phyloP scores from a whole-genome alignment of 2,113 vertebrate species.

The Misgurnus anguillicaudatus region DNA sequence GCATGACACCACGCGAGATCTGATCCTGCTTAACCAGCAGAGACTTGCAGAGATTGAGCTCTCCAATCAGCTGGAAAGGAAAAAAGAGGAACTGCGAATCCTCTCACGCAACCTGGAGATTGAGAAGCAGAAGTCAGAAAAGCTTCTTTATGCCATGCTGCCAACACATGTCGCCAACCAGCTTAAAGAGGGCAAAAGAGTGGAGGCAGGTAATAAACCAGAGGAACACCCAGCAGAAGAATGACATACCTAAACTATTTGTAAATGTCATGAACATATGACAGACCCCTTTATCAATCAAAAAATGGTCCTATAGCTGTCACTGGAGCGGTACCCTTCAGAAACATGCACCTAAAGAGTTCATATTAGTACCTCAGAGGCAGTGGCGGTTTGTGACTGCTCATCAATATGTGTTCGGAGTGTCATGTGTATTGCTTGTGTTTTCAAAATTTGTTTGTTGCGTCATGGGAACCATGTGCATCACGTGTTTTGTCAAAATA shows the following conservation, averaged over 20 bases:
- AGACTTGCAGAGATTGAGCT: constrained; percentile 81
- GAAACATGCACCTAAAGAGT: too few relatives aligned
- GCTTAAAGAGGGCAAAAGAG: constrained; percentile 77
- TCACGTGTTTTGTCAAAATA: too few relatives aligned
- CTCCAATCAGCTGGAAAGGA: constrained; percentile 81
- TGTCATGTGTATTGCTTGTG: too few relatives aligned
- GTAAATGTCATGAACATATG: neutral
- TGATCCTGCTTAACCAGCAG: constrained; percentile 84
- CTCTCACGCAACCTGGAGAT: constrained; percentile 74
- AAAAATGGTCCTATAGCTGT: too few relatives aligned
- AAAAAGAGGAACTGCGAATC: constrained; percentile 73
- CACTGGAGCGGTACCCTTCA: too few relatives aligned
- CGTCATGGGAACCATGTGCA: too few relatives aligned
- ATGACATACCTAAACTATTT: neutral
- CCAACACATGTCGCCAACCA: constrained; percentile 75
- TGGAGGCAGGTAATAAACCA: constrained; percentile 69
- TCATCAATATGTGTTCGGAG: too few relatives aligned
- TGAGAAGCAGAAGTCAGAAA: constrained; percentile 80
- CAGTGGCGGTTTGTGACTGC: too few relatives aligned
- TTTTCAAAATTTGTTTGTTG: too few relatives aligned
- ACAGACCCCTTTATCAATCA: too few relatives aligned
- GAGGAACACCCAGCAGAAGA: neutral
- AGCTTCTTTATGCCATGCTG: constrained; percentile 77
- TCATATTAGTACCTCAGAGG: too few relatives aligned
- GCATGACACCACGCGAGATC: constrained; percentile 81